Percentiles rank a stretch among this genome's conserved stretches.
These are phyloP conservation scores for Mycteria americana DNA, from an alignment of 2,797 vertebrate genomes.

Conservation along the genomic window DNA sequence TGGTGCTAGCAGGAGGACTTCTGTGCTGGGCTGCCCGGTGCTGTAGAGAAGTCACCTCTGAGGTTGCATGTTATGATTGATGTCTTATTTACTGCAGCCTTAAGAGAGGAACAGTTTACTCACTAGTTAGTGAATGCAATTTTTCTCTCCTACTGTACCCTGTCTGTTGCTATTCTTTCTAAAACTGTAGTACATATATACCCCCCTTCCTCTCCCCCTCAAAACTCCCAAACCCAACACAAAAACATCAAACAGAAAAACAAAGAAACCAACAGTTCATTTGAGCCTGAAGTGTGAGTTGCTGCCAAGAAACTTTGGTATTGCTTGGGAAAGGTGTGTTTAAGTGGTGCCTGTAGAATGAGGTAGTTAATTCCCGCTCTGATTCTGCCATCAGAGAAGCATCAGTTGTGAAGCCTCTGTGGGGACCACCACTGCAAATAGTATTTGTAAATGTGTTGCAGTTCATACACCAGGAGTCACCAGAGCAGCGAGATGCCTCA, in stretches of 20 bases:
- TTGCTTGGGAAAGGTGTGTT: neutral
- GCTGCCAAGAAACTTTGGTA: neutral
- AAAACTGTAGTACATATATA: neutral
- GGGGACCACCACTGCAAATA: neutral
- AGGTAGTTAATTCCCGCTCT: neutral
- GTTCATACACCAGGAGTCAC: neutral
- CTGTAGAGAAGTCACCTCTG: neutral
- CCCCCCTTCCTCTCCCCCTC: fast-evolving
- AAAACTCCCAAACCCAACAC: neutral
- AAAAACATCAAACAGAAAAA: neutral
- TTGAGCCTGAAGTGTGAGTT: neutral
- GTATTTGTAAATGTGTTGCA: neutral
- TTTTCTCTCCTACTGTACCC: neutral
- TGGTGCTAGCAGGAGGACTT: neutral
- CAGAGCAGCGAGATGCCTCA: neutral
- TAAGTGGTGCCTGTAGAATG: neutral
- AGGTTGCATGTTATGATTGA: neutral
- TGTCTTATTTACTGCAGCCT: neutral
- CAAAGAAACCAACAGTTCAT: neutral
- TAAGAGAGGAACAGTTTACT: neutral
- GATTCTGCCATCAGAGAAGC: neutral
- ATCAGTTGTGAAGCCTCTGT: neutral
- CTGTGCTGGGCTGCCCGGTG: neutral
- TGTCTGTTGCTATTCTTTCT: neutral
- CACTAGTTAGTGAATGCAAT: neutral